Percentiles rank a stretch among this genome's conserved stretches.
Evolutionary conservation across 1,140 invertebrate species (phyloP).

Genomic region (Ostrea edulis): DNA sequence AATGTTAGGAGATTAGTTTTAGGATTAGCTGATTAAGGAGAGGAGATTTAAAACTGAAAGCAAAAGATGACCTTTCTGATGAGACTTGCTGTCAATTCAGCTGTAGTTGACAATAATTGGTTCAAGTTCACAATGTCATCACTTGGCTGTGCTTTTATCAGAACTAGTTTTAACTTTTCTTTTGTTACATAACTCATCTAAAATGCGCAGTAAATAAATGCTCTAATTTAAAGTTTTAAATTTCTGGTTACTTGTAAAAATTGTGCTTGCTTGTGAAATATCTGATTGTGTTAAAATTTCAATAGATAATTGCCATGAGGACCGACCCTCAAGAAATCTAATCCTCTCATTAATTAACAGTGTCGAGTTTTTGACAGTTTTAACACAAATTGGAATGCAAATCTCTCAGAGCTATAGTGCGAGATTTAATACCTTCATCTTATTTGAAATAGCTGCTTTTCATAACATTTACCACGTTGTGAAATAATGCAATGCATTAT

Average conservation of each 20-base stretch:
- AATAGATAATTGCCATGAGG: not conserved
- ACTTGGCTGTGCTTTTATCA: not conserved
- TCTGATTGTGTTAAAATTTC: constrained; percentile 15
- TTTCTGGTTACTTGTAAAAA: constrained; percentile 13
- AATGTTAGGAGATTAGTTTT: not conserved
- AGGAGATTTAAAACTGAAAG: constrained; percentile 5
- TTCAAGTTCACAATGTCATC: not conserved
- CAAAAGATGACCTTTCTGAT: constrained; percentile 9
- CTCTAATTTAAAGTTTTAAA: not conserved
- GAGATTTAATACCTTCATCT: constrained; percentile 13
- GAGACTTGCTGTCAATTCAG: not conserved
- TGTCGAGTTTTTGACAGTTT: not conserved
- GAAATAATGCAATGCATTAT: not conserved
- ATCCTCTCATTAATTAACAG: constrained; percentile 28
- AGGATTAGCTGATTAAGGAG: constrained; percentile 19
- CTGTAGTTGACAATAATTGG: not conserved
- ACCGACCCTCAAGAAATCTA: not conserved
- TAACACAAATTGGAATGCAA: not conserved
- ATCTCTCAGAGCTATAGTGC: constrained; percentile 1
- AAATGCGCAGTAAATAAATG: not conserved
- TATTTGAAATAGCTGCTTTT: not conserved
- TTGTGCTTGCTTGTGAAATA: not conserved
- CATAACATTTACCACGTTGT: not conserved
- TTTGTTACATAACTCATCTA: not conserved
- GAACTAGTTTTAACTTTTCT: not conserved